Base-by-base conservation (phyloP, 2,888 invertebrate species). In the Microdon myrmicae region DNA sequence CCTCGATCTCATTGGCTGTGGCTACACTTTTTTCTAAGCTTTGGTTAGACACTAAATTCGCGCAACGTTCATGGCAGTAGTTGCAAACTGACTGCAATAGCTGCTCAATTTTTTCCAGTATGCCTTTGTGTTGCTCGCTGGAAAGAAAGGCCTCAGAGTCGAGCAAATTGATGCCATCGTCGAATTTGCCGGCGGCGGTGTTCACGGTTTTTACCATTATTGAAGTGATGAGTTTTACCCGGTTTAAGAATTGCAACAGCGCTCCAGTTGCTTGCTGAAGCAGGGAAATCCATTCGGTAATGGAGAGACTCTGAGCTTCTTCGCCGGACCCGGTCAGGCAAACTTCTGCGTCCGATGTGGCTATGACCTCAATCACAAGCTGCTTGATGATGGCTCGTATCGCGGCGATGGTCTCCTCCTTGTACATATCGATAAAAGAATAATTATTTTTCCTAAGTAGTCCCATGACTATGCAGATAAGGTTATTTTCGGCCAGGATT, bases 21-120 rank as follows among this genome's bases (percentile, higher is more conserved):
- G 93, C 87, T 10, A 88, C 83, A 74, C 82, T 82, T 68, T 86
- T 87, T 70, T 88, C 89, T 64, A 87, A 84, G 68, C 87, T 86
- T 79, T 87, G 89, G 3, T 90, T 89, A 34, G 90, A 88, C 53
- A 96, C 86, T 47, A 96, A 84, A 78, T 93, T 92, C 51, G 94
- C 94, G 80, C 94, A 89, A 68, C 95, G 84, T 75, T 97, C 96
- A 78, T 96, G 94, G 70, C 94, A 93, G 75, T 91, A 92, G 80
- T 95, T 92, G 76, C 93, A 94, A 29, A 95, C 86, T n/a, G 89
- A 87, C 26, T 85, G 84, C 35, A 95, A 82, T 75, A 94, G 84
- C 72, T 92, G 90, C 61, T 85, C 85, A 37, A 96, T 80, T 76
- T 89, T 90, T 7, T 83, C 82, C 59, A 85, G 85, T 4, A 94